These are phyloP conservation scores for Scaptomyza parva DNA, from an alignment of 2,888 invertebrate genomes.

Conservation along the genomic window DNA sequence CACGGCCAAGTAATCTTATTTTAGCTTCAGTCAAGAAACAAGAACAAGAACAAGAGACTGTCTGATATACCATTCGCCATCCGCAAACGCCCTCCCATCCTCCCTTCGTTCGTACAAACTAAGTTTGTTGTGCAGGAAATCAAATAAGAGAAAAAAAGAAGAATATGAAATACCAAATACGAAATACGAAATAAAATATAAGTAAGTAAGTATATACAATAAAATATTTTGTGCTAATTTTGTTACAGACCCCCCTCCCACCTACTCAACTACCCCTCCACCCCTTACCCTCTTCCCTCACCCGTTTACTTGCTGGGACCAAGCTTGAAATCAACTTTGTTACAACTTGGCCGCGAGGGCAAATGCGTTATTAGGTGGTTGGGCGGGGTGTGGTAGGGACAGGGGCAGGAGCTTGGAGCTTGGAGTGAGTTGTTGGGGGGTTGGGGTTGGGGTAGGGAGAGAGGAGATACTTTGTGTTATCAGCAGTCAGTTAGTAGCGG, in stretches of 20 bases:
- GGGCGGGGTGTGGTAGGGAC: not conserved
- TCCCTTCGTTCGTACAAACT: not conserved
- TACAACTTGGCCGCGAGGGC: slow-evolving; percentile 44
- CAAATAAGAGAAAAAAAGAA: too few species aligned
- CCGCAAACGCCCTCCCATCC: not conserved
- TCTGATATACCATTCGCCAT: not conserved
- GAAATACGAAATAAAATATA: slow-evolving; percentile 16
- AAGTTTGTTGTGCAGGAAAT: not conserved
- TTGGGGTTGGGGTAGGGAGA: slow-evolving; percentile 21
- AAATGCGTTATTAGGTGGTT: not conserved
- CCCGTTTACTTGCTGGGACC: slow-evolving; percentile 18
- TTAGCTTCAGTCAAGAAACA: not conserved
- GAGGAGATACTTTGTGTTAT: slow-evolving; percentile 67
- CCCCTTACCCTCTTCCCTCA: not conserved
- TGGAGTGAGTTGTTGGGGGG: slow-evolving; percentile 3
- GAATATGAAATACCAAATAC: too few species aligned
- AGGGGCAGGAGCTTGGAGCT: not conserved
- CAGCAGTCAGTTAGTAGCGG: slow-evolving; percentile 79
- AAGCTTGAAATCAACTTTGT: slow-evolving; percentile 59
- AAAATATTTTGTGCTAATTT: slow-evolving; percentile 73
- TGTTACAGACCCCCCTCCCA: slow-evolving; percentile 44
- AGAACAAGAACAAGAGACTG: not conserved
- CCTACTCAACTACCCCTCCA: not conserved
- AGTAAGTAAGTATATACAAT: slow-evolving; percentile 18
- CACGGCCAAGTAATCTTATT: slow-evolving; percentile 18